Evolutionary conservation across 2,888 invertebrate genomes (phyloP), one percentile per base, ranked within the genome.

Genomic region (Ormyrus thymus): DNA sequence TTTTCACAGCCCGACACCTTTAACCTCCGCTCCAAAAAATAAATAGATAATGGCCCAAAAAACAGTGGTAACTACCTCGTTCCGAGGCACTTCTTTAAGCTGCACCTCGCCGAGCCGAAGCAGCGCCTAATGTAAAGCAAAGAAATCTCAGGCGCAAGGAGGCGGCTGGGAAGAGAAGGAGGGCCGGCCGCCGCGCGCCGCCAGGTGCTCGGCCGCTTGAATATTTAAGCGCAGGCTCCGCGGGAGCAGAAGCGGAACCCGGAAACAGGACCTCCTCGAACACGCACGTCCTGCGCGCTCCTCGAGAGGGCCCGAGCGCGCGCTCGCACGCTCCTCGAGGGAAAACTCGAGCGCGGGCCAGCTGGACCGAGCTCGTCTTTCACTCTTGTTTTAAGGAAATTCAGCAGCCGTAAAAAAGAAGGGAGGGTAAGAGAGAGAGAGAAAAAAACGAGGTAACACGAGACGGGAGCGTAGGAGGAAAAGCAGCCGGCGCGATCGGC

Each of bases 241-340:
- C 6, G 15, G n/a, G 72, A 51, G 59, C 48, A 83, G 80, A 83
- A 82, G 84, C 84, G 75, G 82, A 85, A 89, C 88, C 89, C 89
- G 89, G 89, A 89, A 89, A 87, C 84, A 84, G 84, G 85, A 84
- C 82, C 83, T 87, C 83, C 84, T 85, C 83, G 84, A 73, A 81
- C 84, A 82, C 84, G 82, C 84, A 84, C 88, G 88, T 89, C 88
- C 88, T 88, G 89, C 4, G 29, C 87, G 87, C 88, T 85, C 66
- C 82, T 82, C 74, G 78, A 72, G 61, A 29, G 29, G 3, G 68
- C 78, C 62, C 79, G n/a, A n/a, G 10, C 58, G 1, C 74, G 11
- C 45, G 7, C 4, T 6, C 43, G n/a, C 6, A 10, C 43, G 11
- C 10, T 4, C 71, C 51, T 65, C 69, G 53, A 48, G 72, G 76